A percentile compares a stretch with the other conserved stretches of the same genome.
These are phyloP conservation scores for Lycocerus yunnanus DNA, from an alignment of 2,888 invertebrate species.

Conservation along the genomic window DNA sequence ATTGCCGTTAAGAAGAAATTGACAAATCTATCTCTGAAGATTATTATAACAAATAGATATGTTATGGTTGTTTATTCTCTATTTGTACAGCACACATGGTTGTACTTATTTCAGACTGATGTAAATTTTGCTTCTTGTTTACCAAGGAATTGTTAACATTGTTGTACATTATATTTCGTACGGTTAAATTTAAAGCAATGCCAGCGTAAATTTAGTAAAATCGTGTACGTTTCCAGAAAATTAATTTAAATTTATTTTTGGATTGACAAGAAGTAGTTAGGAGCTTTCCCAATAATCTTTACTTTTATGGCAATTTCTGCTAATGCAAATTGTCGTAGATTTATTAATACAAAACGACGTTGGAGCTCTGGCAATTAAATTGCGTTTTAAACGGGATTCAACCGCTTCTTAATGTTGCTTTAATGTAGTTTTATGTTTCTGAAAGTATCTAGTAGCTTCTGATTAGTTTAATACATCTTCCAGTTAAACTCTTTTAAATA, in stretches of 20 bases:
- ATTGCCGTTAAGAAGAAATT: background rate
- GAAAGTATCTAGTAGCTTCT: background rate
- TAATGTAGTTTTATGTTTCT: slow-evolving; percentile 30
- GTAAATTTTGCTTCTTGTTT: background rate
- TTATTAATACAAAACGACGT: slow-evolving; percentile 16
- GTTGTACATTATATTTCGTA: too few species aligned
- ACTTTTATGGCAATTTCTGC: background rate
- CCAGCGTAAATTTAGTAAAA: too few species aligned
- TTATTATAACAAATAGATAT: too few species aligned
- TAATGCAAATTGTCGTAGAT: slow-evolving; percentile 13
- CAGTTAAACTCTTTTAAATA: background rate
- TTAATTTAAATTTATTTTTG: background rate
- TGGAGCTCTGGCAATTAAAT: slow-evolving; percentile 28
- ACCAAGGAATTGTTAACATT: background rate
- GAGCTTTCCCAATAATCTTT: background rate
- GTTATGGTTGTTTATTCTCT: background rate
- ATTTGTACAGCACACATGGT: background rate
- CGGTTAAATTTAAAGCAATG: too few species aligned
- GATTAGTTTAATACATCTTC: background rate
- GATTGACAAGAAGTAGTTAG: background rate
- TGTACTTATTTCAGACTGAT: background rate
- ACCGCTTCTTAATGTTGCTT: slow-evolving; percentile 27
- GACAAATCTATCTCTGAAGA: too few species aligned
- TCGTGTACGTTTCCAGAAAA: background rate
- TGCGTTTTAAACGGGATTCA: slow-evolving; percentile 24